Base-by-base conservation (phyloP, 2,888 invertebrate genomes). In the Phalera bucephala region DNA sequence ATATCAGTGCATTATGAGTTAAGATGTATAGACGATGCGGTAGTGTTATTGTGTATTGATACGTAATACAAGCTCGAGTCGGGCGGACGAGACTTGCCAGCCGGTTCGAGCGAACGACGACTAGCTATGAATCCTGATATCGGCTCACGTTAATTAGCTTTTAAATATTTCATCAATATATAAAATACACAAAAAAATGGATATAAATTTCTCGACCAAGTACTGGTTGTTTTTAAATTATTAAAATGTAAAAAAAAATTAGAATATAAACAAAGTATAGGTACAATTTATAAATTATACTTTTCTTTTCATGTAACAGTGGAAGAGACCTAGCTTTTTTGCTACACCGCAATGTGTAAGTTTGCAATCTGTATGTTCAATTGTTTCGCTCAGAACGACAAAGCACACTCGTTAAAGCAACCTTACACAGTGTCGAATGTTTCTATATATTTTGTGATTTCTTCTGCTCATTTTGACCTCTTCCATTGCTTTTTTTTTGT, bases 101-200 rank as follows among this genome's bases (percentile, higher is more conserved):
- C 80, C 84, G 80, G 81, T 75, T 80, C 87, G 86, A 78, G 86
- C 86, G 80, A 83, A 85, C 88, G 89, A 89, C 89, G 84, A 89
- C 86, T 83, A 85, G 88, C 89, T 89, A 88, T 87, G 89, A 83
- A 88, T 87, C 83, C 88, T 89, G 89, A 89, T 87, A 89, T 88
- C 89, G 89, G 88, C 89, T 88, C 89, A 88, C 85, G 85, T 89
- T 88, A 86, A 88, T 88, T 89, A 89, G 88, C 88, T 89, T 89
- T 79, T 89, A 88, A 87, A 88, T 88, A 87, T 85, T 87, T 88
- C 88, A 88, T 88, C 84, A 89, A 88, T 88, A 87, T 85, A 88
- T 88, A 89, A 88, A 88, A 89, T 88, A 87, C 88, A 88, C 88
- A 88, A 89, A 48, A 86, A 88, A 86, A 87, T 83, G 86, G 83